Evolutionary conservation across 1,140 invertebrate genomes (phyloP), one percentile per base, ranked within the genome.

Genomic region (Cepaea nemoralis): DNA sequence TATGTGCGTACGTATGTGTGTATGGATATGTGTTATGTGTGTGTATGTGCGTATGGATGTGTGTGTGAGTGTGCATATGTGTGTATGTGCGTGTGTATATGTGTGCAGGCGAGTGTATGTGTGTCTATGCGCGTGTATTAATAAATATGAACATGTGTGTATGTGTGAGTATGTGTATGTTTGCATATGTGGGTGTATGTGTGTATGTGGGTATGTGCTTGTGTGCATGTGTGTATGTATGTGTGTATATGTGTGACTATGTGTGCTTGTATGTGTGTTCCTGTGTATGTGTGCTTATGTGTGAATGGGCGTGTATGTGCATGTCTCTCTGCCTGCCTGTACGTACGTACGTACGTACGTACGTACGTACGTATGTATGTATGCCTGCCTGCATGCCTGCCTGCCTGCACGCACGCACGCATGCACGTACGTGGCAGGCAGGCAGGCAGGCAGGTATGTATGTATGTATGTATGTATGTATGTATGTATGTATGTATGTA

Each of bases 401-500:
- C n/a, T n/a, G n/a, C n/a, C n/a, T n/a, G n/a, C n/a, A n/a, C n/a
- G n/a, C n/a, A n/a, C n/a, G n/a, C n/a, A n/a, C n/a, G n/a, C n/a
- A n/a, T n/a, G n/a, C n/a, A 55, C n/a, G 50, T 55, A n/a, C n/a
- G 50, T 55, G n/a, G 50, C n/a, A 55, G 14, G 50, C n/a, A n/a
- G 14, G 50, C n/a, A 55, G 14, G 50, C n/a, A n/a, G 14, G 50
- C n/a, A 55, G 14, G 50, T 55, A n/a, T 55, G 50, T 55, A 55
- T 55, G 50, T 55, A n/a, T 55, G 50, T 55, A 55, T 55, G 50
- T 55, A n/a, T 55, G 50, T 55, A 55, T 55, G 50, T 55, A n/a
- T 55, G 50, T 55, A 55, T 55, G 50, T 55, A n/a, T 55, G 50
- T 55, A 55, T 55, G 50, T 55, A n/a, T 55, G 50, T 55, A 55